Conservation (phyloP, 1,140 invertebrate species). For the Cydia amplana region DNA sequence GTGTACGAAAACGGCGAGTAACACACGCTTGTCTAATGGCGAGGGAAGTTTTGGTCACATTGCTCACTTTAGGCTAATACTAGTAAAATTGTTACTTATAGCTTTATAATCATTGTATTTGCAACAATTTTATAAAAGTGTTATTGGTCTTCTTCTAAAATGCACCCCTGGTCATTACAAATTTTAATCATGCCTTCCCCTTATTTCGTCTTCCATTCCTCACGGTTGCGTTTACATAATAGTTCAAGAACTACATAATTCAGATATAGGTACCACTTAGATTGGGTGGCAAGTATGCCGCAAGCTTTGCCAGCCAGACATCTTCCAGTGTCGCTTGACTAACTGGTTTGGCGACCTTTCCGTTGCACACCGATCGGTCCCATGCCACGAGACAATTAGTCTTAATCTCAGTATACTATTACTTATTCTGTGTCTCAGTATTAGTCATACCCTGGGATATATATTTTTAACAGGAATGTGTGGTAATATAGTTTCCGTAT, state of each 20-base stretch:
- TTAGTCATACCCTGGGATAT: not conserved
- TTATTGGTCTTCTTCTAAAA: not conserved
- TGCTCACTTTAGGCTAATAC: too few species aligned
- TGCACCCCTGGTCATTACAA: not conserved
- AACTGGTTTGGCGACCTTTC: constrained; percentile 70
- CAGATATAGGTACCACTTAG: not conserved
- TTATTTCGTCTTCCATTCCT: not conserved
- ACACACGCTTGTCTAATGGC: too few species aligned
- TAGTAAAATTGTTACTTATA: too few species aligned
- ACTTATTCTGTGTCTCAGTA: too few species aligned
- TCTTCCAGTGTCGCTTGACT: constrained; percentile 48
- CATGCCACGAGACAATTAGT: constrained; percentile 28
- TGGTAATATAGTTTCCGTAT: not conserved
- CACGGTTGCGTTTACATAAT: not conserved
- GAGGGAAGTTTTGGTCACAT: too few species aligned
- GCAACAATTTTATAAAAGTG: too few species aligned
- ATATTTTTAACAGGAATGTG: not conserved
- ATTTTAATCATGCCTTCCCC: not conserved
- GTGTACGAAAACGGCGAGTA: too few species aligned
- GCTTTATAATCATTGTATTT: too few species aligned
- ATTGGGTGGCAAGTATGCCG: constrained; percentile 44
- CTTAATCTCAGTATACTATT: constrained; percentile 5
- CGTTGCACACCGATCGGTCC: constrained; percentile 45
- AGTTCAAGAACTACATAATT: not conserved
- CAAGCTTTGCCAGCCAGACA: constrained; percentile 44